These are phyloP conservation scores for Ianthella basta DNA, from an alignment of 37 sponge, comb jelly and placozoan genomes.

Conservation along the genomic window DNA sequence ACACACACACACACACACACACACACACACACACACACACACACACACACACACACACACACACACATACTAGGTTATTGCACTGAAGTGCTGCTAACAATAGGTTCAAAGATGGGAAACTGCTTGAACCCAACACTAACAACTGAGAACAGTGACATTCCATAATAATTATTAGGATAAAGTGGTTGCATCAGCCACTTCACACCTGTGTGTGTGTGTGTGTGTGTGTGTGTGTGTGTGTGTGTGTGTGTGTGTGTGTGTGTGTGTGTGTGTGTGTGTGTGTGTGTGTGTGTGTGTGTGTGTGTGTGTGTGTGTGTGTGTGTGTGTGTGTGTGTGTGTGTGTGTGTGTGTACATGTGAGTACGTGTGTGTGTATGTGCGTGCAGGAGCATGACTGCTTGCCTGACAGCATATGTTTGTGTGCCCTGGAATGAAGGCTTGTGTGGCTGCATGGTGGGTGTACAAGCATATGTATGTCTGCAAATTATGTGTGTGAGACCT, in stretches of 20 bases:
- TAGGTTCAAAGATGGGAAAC: too few species aligned
- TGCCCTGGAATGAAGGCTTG: neutral
- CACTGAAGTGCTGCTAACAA: too few species aligned
- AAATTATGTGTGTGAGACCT: neutral
- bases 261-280: constrained; percentile 29
- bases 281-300: constrained; percentile 23
- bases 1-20: constrained; percentile 13
- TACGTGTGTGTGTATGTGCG: constrained; percentile 23
- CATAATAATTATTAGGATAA: too few species aligned
- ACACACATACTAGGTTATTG: too few species aligned
- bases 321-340: constrained; percentile 36
- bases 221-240: constrained; percentile 22
- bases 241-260: constrained; percentile 23
- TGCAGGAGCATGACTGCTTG: neutral
- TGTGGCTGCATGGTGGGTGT: constrained; percentile 14
- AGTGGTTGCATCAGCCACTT: too few species aligned
- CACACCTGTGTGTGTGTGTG: too few species aligned
- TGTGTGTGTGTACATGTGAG: constrained; percentile 22
- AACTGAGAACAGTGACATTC: too few species aligned
- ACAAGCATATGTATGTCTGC: neutral
- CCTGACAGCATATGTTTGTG: neutral
- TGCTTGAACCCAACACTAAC: too few species aligned
- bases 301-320: neutral
- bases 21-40: too few species aligned
- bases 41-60: too few species aligned